Percentiles rank a stretch among this genome's conserved stretches.
Evolutionary conservation across 1,140 invertebrate genomes (phyloP).

Genomic region (Cherax destructor): DNA sequence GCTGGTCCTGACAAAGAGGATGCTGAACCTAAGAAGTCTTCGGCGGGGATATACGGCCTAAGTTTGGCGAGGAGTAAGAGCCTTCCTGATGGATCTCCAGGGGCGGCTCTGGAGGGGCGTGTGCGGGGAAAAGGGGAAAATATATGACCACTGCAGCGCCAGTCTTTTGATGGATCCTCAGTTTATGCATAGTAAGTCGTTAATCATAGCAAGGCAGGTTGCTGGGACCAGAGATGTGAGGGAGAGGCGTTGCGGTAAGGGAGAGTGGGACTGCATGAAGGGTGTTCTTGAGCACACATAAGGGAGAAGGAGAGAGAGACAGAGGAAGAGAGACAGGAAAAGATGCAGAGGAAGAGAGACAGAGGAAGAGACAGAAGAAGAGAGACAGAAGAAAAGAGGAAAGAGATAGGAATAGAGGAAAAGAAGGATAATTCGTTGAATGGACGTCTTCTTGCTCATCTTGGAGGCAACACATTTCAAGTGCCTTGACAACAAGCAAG

Average conservation of each 20-base stretch:
- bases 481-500: no score
- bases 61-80: background rate
- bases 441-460: background rate
- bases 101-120: background rate
- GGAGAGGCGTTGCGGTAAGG: background rate
- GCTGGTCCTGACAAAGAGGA: background rate
- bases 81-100: background rate
- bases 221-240: background rate
- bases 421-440: background rate
- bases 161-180: constrained; percentile 4
- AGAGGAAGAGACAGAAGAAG: background rate
- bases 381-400: constrained; percentile 11
- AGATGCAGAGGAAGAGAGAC: background rate
- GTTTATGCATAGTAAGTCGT: constrained; percentile 6
- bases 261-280: no score
- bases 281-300: background rate
- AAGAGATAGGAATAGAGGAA: background rate
- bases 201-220: constrained; percentile 11
- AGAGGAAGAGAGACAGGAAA: background rate
- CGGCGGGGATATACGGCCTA: background rate
- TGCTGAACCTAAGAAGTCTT: background rate
- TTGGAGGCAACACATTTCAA: background rate
- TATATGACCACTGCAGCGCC: background rate
- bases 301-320: background rate
- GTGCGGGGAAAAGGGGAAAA: background rate